phyloP scores from a whole-genome alignment of 1,140 invertebrate species.

The Berghia stephanieae region DNA sequence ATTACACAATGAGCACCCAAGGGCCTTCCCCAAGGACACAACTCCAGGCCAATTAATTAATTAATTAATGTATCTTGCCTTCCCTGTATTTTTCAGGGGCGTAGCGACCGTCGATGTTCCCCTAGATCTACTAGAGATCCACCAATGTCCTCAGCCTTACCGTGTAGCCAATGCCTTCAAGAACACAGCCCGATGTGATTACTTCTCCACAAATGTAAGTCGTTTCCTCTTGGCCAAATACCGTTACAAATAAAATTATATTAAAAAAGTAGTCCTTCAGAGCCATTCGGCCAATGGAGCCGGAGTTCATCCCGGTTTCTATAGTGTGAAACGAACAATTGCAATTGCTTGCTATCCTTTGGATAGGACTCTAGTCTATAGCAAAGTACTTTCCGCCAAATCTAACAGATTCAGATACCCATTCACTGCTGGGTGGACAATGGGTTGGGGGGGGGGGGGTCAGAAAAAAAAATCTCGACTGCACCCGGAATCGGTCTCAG shows the following conservation, averaged over 20 bases:
- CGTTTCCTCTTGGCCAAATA: neutral
- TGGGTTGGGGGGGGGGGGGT: no score
- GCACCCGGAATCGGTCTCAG: no score
- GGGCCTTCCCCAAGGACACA: neutral
- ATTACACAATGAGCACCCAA: neutral
- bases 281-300: neutral
- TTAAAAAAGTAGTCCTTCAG: neutral
- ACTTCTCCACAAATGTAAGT: constrained; percentile 89
- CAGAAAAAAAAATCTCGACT: no score
- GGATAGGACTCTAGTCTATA: no score
- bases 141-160: constrained; percentile 88
- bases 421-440: no score
- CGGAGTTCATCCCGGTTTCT: neutral
- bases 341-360: neutral
- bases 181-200: constrained; percentile 92
- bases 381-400: no score
- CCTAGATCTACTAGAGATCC: constrained; percentile 87
- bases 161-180: constrained; percentile 92
- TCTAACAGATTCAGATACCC: no score
- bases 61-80: neutral
- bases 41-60: neutral
- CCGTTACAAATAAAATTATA: neutral
- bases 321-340: neutral
- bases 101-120: constrained; percentile 92
- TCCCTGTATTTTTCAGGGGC: constrained; percentile 75